Evolutionary conservation across 30 jellyfish, hydroid and myxozoan species (phyloP).

Genomic region (Cassiopea xamachana): DNA sequence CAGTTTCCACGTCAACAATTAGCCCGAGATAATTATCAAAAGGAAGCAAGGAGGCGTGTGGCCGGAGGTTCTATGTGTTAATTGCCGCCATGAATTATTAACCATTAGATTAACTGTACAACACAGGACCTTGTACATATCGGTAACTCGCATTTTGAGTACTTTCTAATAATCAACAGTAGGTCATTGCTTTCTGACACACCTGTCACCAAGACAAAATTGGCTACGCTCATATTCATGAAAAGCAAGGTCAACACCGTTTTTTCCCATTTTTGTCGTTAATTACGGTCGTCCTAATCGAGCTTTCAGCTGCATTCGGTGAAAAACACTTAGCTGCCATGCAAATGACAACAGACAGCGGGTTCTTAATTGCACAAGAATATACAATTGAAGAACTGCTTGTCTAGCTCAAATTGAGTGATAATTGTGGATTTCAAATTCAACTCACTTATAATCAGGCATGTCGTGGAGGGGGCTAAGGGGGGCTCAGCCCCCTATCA

Average conservation of each 20-base stretch:
- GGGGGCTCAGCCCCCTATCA: too few relatives aligned
- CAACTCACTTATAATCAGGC: too few relatives aligned
- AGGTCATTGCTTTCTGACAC: conserved; percentile 44
- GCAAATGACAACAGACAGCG: neutral
- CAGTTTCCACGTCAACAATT: conserved; percentile 25
- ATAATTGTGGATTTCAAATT: too few relatives aligned
- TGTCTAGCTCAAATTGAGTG: too few relatives aligned
- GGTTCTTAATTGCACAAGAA: neutral
- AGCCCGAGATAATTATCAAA: conserved; percentile 21
- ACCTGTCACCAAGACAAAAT: conserved; percentile 31
- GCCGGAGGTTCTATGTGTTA: conserved; percentile 24
- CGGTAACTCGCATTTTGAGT: conserved; percentile 1
- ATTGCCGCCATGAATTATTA: conserved; percentile 29
- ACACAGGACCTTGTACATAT: conserved; percentile 1
- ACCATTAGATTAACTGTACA: conserved; percentile 16
- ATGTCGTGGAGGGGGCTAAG: too few relatives aligned
- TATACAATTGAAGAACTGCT: neutral
- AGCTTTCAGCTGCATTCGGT: conserved; percentile 11
- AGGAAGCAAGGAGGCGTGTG: conserved; percentile 23
- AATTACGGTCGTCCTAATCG: neutral
- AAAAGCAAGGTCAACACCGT: conserved; percentile 24
- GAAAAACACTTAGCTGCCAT: neutral
- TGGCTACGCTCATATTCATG: conserved; percentile 16
- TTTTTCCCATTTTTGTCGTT: conserved; percentile 14
- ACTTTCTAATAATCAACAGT: conserved; percentile 14